Conservation (phyloP, 2,113 vertebrate species). For the Xiphophorus maculatus region DNA sequence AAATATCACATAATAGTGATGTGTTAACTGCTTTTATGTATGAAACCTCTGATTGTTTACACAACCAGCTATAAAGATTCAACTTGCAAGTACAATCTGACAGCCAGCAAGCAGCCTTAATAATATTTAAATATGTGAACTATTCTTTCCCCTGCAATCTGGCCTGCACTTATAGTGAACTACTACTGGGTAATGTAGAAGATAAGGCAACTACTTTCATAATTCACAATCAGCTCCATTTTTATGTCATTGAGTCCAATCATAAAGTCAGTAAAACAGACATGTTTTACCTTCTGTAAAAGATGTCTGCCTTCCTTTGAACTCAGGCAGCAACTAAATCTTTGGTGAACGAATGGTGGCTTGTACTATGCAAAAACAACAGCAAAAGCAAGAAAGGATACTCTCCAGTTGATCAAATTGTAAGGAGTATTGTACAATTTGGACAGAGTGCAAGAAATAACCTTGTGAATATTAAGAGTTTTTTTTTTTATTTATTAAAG, state of each 20-base stretch:
- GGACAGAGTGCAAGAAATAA: no score
- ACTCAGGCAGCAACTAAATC: neutral
- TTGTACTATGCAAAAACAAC: neutral
- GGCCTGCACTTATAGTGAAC: neutral
- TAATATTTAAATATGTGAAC: neutral
- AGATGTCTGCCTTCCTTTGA: neutral
- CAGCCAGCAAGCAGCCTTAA: neutral
- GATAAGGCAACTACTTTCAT: neutral
- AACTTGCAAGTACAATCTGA: neutral
- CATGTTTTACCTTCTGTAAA: neutral
- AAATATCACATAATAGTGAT: neutral
- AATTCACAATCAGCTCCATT: neutral
- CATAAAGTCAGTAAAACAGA: neutral
- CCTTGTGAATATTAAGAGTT: no score
- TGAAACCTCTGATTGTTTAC: neutral
- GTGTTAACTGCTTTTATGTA: neutral
- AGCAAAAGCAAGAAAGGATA: no score
- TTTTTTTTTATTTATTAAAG: no score
- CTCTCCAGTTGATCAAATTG: no score
- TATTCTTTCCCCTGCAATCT: neutral
- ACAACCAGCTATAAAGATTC: neutral
- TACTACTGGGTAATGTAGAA: neutral
- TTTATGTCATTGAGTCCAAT: neutral
- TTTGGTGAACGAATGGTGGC: neutral
- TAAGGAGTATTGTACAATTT: no score